Evolutionary conservation across 2,888 invertebrate species (phyloP).

Genomic region (Odontomyia ornata): DNA sequence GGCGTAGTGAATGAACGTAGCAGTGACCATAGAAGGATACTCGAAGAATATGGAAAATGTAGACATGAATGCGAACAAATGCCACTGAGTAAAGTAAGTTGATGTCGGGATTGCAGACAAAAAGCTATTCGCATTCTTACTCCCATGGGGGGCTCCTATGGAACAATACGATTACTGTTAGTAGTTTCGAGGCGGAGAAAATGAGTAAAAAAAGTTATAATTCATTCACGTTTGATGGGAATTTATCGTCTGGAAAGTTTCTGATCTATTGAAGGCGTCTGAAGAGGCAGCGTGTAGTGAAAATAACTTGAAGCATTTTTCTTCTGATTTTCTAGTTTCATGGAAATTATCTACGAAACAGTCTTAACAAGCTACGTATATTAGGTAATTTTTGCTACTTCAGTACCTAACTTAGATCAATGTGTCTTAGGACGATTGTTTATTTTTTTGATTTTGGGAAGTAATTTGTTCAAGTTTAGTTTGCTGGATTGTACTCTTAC

Average conservation of each 20-base stretch:
- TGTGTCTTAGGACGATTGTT: too few species aligned
- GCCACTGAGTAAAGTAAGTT: neutral
- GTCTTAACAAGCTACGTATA: too few species aligned
- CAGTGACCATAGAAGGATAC: slow-evolving; percentile 15
- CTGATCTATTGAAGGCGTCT: neutral
- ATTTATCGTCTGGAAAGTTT: slow-evolving; percentile 38
- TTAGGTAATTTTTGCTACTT: too few species aligned
- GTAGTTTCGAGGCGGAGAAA: neutral
- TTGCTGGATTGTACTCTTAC: too few species aligned
- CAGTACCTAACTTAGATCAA: too few species aligned
- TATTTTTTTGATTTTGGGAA: too few species aligned
- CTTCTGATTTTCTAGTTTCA: too few species aligned
- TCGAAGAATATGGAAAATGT: slow-evolving; percentile 18
- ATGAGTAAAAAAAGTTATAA: slow-evolving; percentile 18
- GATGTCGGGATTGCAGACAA: neutral
- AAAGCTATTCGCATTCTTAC: neutral
- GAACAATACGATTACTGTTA: slow-evolving; percentile 7
- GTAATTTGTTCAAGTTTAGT: too few species aligned
- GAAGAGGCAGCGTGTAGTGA: too few species aligned
- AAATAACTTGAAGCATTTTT: too few species aligned
- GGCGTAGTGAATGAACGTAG: neutral
- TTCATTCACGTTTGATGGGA: slow-evolving; percentile 19
- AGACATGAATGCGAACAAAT: slow-evolving; percentile 18
- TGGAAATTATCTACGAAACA: too few species aligned
- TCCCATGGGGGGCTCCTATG: neutral